A percentile compares a stretch with the other conserved stretches of the same genome.
phyloP scores from a whole-genome alignment of 2,113 vertebrate genomes.

The Tretioscincus oriximinensis region DNA sequence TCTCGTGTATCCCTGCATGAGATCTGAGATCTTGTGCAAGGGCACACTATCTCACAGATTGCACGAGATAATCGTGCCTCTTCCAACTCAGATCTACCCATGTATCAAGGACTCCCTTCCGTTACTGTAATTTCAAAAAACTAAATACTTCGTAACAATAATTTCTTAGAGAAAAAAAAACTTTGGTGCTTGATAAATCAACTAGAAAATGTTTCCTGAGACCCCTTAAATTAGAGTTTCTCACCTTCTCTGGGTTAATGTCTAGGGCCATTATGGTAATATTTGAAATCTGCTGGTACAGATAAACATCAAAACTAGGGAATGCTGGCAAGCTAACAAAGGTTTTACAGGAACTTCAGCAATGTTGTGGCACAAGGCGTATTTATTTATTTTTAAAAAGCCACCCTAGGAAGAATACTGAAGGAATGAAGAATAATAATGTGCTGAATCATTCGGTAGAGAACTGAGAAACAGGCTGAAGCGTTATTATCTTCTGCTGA shows the following conservation, averaged over 20 bases:
- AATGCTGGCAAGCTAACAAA: conserved; percentile 21
- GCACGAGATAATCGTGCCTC: no score
- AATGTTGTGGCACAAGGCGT: accelerated
- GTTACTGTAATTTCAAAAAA: no score
- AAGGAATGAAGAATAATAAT: conserved; percentile 5
- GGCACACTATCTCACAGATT: no score
- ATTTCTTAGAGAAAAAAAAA: no score
- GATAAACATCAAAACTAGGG: conserved; percentile 8
- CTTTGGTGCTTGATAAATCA: no score
- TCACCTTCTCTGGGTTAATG: neutral
- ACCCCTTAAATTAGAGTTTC: neutral
- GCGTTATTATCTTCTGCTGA: conserved; percentile 22
- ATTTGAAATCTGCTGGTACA: conserved; percentile 1
- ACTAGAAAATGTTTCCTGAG: no score
- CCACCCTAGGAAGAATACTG: neutral
- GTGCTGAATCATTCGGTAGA: conserved; percentile 14
- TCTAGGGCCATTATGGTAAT: neutral
- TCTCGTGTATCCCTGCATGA: no score
- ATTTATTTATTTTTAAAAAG: conserved; percentile 13
- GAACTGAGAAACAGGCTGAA: neutral
- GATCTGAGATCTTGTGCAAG: no score
- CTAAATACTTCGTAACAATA: no score
- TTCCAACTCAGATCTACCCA: no score
- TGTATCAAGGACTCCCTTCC: no score
- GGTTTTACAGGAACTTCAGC: neutral